Percentiles rank a stretch among this genome's conserved stretches.
Conservation (phyloP, 2,888 invertebrate species). For the Ypsolopha sequella region DNA sequence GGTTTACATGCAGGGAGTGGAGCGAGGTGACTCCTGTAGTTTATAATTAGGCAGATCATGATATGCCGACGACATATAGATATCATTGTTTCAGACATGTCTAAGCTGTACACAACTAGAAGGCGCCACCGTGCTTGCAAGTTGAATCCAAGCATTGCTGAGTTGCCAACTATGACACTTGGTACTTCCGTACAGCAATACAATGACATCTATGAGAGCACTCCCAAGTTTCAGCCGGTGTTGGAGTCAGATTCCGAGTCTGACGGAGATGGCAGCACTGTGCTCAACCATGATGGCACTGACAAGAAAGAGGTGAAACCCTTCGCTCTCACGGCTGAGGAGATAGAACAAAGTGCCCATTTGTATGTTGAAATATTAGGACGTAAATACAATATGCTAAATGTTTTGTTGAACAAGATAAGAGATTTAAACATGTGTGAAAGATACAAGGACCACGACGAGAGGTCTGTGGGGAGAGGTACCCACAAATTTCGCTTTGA, state of each 20-base stretch:
- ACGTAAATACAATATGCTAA: conserved; percentile 27
- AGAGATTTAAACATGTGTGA: conserved; percentile 34
- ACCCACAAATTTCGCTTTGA: neutral
- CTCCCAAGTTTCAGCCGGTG: conserved; percentile 8
- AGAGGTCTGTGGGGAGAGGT: conserved; percentile 35
- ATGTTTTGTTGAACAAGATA: conserved; percentile 31
- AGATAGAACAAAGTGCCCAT: conserved; percentile 31
- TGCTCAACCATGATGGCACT: conserved; percentile 11
- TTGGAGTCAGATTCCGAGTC: conserved; percentile 10
- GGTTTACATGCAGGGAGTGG: no score
- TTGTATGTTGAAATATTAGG: conserved; percentile 23
- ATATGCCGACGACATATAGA: no score
- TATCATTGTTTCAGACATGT: conserved; percentile 23
- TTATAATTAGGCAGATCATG: no score
- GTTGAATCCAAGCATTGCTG: conserved; percentile 25
- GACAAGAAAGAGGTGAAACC: neutral
- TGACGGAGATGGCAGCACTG: conserved; percentile 22
- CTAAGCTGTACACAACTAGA: conserved; percentile 21
- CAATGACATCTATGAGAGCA: conserved; percentile 20
- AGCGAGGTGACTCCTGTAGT: no score
- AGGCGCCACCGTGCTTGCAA: conserved; percentile 28
- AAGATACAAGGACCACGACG: conserved; percentile 27
- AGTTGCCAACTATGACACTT: conserved; percentile 18
- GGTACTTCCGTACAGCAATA: conserved; percentile 21
- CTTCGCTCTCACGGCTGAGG: conserved; percentile 19